These are phyloP conservation scores for Leptodactylus fallax DNA, from an alignment of 2,797 vertebrate species.

Conservation along the genomic window DNA sequence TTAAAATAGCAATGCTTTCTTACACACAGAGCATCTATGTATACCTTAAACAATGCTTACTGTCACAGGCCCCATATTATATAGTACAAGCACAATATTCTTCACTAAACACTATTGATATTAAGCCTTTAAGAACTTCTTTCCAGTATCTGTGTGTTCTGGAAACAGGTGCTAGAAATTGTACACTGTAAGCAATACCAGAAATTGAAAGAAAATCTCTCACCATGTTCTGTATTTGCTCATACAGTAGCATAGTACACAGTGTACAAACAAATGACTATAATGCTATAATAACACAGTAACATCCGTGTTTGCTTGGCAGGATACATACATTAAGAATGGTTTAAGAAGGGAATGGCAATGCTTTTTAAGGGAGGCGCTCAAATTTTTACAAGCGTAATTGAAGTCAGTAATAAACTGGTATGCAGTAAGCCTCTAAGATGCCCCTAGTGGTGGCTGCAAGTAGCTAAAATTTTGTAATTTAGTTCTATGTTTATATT, in stretches of 20 bases:
- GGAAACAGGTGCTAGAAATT: neutral
- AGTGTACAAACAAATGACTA: neutral
- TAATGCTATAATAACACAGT: neutral
- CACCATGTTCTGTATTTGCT: neutral
- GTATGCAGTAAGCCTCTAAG: too few relatives aligned
- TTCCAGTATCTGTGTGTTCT: neutral
- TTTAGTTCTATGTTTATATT: too few relatives aligned
- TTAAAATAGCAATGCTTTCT: too few relatives aligned
- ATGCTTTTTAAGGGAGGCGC: too few relatives aligned
- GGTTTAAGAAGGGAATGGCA: neutral
- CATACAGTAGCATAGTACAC: neutral
- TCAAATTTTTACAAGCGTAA: neutral
- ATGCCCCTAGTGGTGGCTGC: too few relatives aligned
- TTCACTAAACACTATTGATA: too few relatives aligned
- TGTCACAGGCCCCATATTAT: too few relatives aligned
- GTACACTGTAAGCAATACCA: neutral
- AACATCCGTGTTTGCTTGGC: neutral
- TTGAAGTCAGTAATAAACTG: too few relatives aligned
- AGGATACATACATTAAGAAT: neutral
- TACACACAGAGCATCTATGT: too few relatives aligned
- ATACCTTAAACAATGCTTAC: too few relatives aligned
- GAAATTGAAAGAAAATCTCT: neutral
- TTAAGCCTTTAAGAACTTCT: neutral
- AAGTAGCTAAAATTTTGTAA: too few relatives aligned
- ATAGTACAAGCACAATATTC: too few relatives aligned